Conservation (phyloP, 2,113 vertebrate species). For the Ceyx cyanopectus region DNA sequence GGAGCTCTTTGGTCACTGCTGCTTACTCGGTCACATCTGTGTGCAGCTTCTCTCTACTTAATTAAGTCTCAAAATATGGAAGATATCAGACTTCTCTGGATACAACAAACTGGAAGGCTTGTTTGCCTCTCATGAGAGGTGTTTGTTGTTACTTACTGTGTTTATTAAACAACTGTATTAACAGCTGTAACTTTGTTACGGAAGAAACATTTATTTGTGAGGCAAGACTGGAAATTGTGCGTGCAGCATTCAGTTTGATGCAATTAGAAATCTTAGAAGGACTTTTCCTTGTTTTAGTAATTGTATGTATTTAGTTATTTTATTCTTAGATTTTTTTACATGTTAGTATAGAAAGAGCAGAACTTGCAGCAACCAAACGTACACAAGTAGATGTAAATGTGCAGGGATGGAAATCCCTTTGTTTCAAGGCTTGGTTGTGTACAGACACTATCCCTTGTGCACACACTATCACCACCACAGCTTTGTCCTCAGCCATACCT, state of each 20-base stretch:
- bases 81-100: not conserved
- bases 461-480: not conserved
- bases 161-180: not conserved
- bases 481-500: not conserved
- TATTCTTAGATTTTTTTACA: not conserved
- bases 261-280: not conserved
- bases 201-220: not conserved
- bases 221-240: not conserved
- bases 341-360: not conserved
- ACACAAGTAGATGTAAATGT: not conserved
- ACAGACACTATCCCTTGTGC: fast-evolving
- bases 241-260: not conserved
- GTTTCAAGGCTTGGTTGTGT: not conserved
- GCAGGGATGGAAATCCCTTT: not conserved
- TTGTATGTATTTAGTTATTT: not conserved
- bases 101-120: not conserved
- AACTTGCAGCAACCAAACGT: not conserved
- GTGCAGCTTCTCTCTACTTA: not conserved
- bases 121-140: constrained; percentile 1
- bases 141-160: not conserved
- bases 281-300: not conserved
- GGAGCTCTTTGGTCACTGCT: not conserved
- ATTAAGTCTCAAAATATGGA: not conserved
- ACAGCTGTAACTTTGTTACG: not conserved
- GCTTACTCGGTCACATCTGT: not conserved